Percentiles rank a stretch among this genome's conserved stretches.
These are phyloP conservation scores for Oscheius sp. DNA, from an alignment of 2,888 invertebrate genomes.

Conservation along the genomic window DNA sequence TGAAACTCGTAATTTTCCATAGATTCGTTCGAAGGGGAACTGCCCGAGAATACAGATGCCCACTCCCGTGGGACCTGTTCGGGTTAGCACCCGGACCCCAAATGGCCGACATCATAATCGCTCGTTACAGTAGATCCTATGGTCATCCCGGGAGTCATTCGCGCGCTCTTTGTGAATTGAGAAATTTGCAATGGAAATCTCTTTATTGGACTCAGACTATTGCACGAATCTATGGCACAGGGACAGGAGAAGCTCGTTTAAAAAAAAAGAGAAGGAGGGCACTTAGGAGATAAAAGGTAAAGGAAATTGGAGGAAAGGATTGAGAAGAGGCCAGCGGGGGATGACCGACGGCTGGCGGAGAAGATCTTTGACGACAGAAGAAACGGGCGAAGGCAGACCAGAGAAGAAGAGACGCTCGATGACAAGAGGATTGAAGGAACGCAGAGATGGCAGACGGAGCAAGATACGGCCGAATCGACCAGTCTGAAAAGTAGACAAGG, in stretches of 20 bases:
- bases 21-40: too few species aligned
- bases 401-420: constrained; percentile 35
- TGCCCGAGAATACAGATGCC: background rate
- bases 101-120: constrained; percentile 26
- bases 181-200: constrained; percentile 26
- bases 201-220: constrained; percentile 26
- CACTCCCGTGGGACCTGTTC: background rate
- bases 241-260: constrained; percentile 15
- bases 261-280: background rate
- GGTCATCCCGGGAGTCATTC: constrained; percentile 29
- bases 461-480: constrained; percentile 34
- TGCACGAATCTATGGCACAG: constrained; percentile 29
- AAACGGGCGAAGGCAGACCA: constrained; percentile 20
- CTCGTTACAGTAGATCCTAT: constrained; percentile 31
- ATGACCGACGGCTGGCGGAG: constrained; percentile 11
- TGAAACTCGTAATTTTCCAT: background rate
- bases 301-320: constrained; percentile 18
- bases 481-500: constrained; percentile 18
- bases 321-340: constrained; percentile 23
- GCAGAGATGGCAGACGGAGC: constrained; percentile 23
- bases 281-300: constrained; percentile 16
- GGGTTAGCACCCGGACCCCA: constrained; percentile 11
- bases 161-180: background rate
- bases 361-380: constrained; percentile 21
- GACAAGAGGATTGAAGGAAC: constrained; percentile 12